Base-by-base conservation (phyloP, 2,888 invertebrate genomes). In the Hirtodrosophila duncani region DNA sequence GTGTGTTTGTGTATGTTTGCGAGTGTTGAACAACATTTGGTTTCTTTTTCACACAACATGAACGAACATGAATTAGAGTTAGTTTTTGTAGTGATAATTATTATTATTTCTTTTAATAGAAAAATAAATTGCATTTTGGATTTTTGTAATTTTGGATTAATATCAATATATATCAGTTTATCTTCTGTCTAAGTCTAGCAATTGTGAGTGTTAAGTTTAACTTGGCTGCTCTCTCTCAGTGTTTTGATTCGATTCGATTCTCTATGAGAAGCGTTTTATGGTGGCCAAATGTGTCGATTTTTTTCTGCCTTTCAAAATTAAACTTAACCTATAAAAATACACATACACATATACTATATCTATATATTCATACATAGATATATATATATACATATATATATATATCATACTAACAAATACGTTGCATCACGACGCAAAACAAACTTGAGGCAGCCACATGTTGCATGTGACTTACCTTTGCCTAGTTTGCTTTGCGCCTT, bases 271-370 rank as follows among this genome's bases (percentile, higher is more conserved):
- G n/a, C 33, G 7, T 17, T 38, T 17, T 9, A 59, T 63, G 81
- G 80, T 79, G 81, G 59, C 82, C 67, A 79, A 82, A 62, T 67
- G 77, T 41, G 57, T 64, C 63, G 72, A 79, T 75, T 81, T 82
- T 78, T 66, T 52, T 24, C 29, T 23, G 14, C 26, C 43, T 42
- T 21, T 4, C 33, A 58, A 31, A 18, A 33, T 49, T 57, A 1
- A 11, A 3, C 3, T 8, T 1, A 9, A 49, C 4, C 4, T 20
- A 20, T 20, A 20, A 20, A 20, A 20, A 20, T 7, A 20, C 20
- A 20, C 4, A 20, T 5, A 20, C n/a, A n/a, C n/a, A n/a, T n/a
- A n/a, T n/a, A n/a, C n/a, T n/a, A n/a, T n/a, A 18, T 8, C 14
- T 34, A 6, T 8, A 1, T 34, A 39, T 36, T 26, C 2, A 29